A percentile compares a stretch with the other conserved stretches of the same genome.
These are phyloP conservation scores for Kryphioiulus occultus DNA, from an alignment of 2,888 invertebrate species.

Conservation along the genomic window DNA sequence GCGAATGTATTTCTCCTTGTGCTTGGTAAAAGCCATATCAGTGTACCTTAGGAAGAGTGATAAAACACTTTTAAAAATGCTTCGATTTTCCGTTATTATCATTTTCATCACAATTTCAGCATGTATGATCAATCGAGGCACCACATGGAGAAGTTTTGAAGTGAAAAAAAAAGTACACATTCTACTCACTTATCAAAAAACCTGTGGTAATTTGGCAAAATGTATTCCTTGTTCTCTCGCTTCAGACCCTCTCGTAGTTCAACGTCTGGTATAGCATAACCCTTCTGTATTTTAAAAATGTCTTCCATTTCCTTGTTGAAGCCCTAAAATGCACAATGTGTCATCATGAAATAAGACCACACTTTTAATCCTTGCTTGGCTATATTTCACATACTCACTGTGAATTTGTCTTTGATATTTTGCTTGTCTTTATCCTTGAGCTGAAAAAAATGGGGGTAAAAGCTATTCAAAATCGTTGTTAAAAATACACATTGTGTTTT, in stretches of 20 bases:
- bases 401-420: conserved; percentile 86
- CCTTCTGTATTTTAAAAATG: conserved; percentile 80
- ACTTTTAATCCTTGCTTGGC: no score
- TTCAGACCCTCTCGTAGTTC: conserved; percentile 87
- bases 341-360: background rate
- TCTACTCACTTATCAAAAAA: conserved; percentile 74
- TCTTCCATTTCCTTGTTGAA: conserved; percentile 98
- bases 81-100: no score
- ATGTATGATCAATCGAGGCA: no score
- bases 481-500: background rate
- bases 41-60: conserved; percentile 69
- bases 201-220: conserved; percentile 83
- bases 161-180: no score
- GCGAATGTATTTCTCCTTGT: conserved; percentile 91
- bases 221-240: conserved; percentile 85
- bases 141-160: no score
- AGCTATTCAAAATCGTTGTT: background rate
- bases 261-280: conserved; percentile 91
- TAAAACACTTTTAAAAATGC: conserved; percentile 2
- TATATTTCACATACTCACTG: no score
- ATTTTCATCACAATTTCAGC: no score
- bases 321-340: conserved; percentile 68
- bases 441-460: conserved; percentile 60
- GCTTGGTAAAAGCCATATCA: conserved; percentile 84
- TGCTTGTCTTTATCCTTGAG: conserved; percentile 86